phyloP scores from a whole-genome alignment of 2,113 vertebrate genomes.

The Tricholaema leucomelas region DNA sequence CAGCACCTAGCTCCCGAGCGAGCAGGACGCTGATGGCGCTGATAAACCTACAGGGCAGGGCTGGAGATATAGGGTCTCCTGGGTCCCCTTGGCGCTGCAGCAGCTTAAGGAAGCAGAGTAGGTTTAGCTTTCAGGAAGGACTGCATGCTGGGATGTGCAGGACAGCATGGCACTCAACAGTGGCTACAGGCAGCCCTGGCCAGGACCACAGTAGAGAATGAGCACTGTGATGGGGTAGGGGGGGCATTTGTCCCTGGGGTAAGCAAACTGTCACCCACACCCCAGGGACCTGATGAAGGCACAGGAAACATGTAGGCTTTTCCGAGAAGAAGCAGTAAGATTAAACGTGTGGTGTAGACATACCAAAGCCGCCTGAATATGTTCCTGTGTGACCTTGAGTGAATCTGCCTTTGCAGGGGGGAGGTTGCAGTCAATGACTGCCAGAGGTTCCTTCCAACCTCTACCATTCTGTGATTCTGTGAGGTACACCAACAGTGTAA shows the following conservation, averaged over 20 bases:
- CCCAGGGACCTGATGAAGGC: background rate
- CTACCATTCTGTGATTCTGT: too few species aligned
- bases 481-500: too few species aligned
- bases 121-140: background rate
- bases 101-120: background rate
- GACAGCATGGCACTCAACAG: background rate
- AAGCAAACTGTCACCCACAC: background rate
- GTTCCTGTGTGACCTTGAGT: too few species aligned
- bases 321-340: background rate
- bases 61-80: background rate
- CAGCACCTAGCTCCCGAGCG: accelerated
- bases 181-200: accelerated
- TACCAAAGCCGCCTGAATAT: too few species aligned
- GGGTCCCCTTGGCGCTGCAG: too few species aligned
- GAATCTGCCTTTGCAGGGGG: too few species aligned
- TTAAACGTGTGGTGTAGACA: too few species aligned
- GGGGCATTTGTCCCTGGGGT: background rate
- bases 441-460: too few species aligned
- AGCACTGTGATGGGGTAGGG: background rate
- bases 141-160: accelerated
- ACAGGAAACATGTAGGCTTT: background rate
- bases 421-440: too few species aligned
- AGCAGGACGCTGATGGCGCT: accelerated
- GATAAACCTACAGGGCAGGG: background rate
- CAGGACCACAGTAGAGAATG: background rate